Evolutionary conservation across 2,797 vertebrate genomes (phyloP).

Genomic region (Thalassophryne amazonica): DNA sequence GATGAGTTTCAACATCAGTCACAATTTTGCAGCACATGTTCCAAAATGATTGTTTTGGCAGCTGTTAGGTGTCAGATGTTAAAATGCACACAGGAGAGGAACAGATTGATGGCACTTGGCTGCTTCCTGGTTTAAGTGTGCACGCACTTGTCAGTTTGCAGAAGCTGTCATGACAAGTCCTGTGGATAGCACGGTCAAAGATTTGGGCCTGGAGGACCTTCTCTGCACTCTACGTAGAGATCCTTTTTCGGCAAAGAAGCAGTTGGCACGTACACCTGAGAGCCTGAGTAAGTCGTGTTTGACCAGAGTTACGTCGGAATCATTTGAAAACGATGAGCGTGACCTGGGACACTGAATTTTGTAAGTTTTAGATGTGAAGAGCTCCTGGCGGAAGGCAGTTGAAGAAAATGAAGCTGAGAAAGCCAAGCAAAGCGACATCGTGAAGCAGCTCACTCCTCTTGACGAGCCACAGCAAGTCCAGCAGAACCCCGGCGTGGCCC

Average conservation of each 20-base stretch:
- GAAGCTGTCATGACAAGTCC: constrained; percentile 68
- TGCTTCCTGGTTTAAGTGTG: not conserved
- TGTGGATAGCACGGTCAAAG: constrained; percentile 29
- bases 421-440: constrained; percentile 9
- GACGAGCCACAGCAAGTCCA: not conserved
- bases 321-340: no score
- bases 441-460: not conserved
- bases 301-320: no score
- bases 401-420: constrained; percentile 64
- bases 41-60: no score
- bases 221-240: constrained; percentile 72
- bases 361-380: constrained; percentile 71
- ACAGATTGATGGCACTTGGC: no score
- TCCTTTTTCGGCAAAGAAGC: constrained; percentile 83
- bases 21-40: no score
- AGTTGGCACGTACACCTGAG: constrained; percentile 88
- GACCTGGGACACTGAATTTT: no score
- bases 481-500: not conserved
- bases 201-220: constrained; percentile 72
- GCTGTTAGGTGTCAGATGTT: no score
- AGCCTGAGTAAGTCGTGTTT: constrained; percentile 80
- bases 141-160: constrained; percentile 77
- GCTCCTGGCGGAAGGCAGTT: constrained; percentile 76
- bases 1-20: not conserved
- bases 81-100: no score